Base-by-base conservation (phyloP, 2,113 vertebrate genomes). In the Quiscalus mexicanus region DNA sequence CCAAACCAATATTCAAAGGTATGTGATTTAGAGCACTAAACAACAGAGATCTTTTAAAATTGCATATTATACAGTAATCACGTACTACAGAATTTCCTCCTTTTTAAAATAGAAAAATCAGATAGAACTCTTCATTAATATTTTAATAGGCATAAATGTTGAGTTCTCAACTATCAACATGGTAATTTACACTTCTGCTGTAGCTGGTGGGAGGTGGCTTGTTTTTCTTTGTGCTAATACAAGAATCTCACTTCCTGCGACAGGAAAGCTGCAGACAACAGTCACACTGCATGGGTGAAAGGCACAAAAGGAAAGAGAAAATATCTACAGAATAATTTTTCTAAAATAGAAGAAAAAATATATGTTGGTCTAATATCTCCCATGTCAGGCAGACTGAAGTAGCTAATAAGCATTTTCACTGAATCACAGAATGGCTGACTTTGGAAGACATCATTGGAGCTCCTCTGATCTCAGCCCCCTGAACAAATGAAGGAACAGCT, bases 111-210 rank as follows among this genome's bases (percentile, higher is more conserved):
- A 59, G 58, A 83, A 88, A 84, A 87, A 73, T 60, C 52, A 76
- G 44, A 64, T 70, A 67, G 75, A 94, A 84, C 33, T 89, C 50
- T 89, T 76, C 56, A 89, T 95, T 95, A 95, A 89, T 95, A 89
- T 95, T 96, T 96, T 96, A 96, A 94, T 89, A 96, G 62, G 78
- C 33, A 5, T 91, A 89, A 91, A 45, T 74, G 67, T 83, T 63
- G 89, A 67, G 62, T 94, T 91, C 94, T 81, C 31, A 88, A 64
- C 59, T 90, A 80, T 94, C 82, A 91, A 79, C 62, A 67, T 90
- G 71, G 84, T 84, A 96, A 95, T 89, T 96, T 90, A 84, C 42
- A 90, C 77, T 87, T 60, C 83, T 19, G 47, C 19, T 75, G 76
- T 67, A 73, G 82, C 79, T 83, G 31, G 63, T 97, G 90, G 95